Percentiles rank a stretch among this genome's conserved stretches.
These are phyloP conservation scores for Habropoda laboriosa DNA, from an alignment of 1,140 invertebrate species.

Conservation along the genomic window DNA sequence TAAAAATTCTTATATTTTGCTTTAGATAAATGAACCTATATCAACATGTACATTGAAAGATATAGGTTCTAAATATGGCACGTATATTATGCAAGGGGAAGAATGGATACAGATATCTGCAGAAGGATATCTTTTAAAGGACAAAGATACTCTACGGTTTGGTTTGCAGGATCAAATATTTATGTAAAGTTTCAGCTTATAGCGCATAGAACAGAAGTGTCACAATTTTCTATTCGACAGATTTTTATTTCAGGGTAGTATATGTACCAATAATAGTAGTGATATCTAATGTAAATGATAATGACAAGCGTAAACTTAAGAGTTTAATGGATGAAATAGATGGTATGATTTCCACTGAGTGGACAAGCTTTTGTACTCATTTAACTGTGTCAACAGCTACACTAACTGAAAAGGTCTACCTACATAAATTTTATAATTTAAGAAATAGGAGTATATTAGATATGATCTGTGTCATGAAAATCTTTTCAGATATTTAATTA, in stretches of 20 bases:
- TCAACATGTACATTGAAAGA: slow-evolving; percentile 58
- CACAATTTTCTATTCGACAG: neutral
- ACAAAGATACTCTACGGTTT: slow-evolving; percentile 58
- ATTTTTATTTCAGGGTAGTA: slow-evolving; percentile 45
- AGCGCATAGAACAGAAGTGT: neutral
- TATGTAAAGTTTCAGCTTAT: slow-evolving; percentile 39
- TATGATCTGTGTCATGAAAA: no score
- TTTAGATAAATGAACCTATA: slow-evolving; percentile 15
- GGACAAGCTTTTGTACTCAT: slow-evolving; percentile 72
- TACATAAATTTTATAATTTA: neutral
- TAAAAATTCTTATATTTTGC: slow-evolving; percentile 12
- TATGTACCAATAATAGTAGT: slow-evolving; percentile 49
- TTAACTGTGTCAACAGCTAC: slow-evolving; percentile 86
- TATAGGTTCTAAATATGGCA: slow-evolving; percentile 63
- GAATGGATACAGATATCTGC: slow-evolving; percentile 27
- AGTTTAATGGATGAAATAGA: slow-evolving; percentile 41
- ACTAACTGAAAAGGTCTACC: slow-evolving; percentile 85
- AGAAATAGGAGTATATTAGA: no score
- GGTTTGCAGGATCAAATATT: slow-evolving; percentile 61
- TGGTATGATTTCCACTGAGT: slow-evolving; percentile 36
- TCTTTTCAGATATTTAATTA: no score
- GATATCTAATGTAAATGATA: slow-evolving; percentile 38
- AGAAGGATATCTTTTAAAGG: slow-evolving; percentile 27
- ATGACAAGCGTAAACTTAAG: slow-evolving; percentile 31
- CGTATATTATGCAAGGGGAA: slow-evolving; percentile 28